phyloP scores from a whole-genome alignment of 2,113 vertebrate genomes.

The Mystacornis crossleyi region DNA sequence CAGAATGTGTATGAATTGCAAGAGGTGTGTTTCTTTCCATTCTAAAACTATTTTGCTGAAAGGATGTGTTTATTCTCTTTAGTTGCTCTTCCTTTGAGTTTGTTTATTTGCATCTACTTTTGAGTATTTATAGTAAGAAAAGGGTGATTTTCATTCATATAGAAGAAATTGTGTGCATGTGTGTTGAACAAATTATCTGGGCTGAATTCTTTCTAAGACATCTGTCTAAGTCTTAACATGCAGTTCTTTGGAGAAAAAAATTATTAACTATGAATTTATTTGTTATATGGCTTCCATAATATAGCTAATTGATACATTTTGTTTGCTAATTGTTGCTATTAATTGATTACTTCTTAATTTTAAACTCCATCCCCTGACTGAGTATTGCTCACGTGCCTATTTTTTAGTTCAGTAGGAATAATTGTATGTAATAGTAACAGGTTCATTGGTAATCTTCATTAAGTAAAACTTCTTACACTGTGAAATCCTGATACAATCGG shows the following conservation, averaged over 20 bases:
- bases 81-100: background rate
- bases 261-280: background rate
- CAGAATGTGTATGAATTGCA: conserved; percentile 82
- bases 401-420: background rate
- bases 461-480: background rate
- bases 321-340: background rate
- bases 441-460: background rate
- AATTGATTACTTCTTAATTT: background rate
- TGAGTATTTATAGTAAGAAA: background rate
- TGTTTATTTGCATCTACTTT: background rate
- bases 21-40: conserved; percentile 67
- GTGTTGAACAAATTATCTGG: background rate
- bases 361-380: background rate
- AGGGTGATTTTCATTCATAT: background rate
- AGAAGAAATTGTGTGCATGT: background rate
- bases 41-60: background rate
- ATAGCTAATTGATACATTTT: background rate
- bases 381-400: background rate
- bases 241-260: background rate
- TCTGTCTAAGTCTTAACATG: background rate
- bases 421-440: background rate
- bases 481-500: background rate
- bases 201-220: background rate
- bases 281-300: background rate
- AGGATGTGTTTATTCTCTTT: background rate